A percentile compares a stretch with the other conserved stretches of the same genome.
Conservation (phyloP, 2,113 vertebrate species). For the Engystomops pustulosus region DNA sequence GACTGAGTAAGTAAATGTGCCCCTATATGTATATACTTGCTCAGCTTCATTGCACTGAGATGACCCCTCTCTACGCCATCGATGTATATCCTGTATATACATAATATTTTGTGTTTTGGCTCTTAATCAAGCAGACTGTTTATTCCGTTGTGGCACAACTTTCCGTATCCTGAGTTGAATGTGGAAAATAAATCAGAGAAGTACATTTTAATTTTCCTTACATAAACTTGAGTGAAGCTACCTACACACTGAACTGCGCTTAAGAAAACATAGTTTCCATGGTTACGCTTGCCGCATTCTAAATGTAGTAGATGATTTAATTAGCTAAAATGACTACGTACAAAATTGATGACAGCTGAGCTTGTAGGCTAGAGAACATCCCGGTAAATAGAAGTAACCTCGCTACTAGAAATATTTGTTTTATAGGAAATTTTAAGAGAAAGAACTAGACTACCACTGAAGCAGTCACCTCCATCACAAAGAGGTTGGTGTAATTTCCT, state of each 20-base stretch:
- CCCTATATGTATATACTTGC: no score
- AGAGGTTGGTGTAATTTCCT: neutral
- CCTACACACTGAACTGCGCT: slow-evolving; percentile 54
- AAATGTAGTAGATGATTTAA: slow-evolving; percentile 68
- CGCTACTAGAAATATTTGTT: neutral
- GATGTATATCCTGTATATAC: no score
- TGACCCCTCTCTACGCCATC: no score
- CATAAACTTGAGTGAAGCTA: slow-evolving; percentile 65
- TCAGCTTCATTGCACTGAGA: no score
- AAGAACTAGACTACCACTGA: neutral
- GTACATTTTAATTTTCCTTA: slow-evolving; percentile 38
- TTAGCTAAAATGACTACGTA: slow-evolving; percentile 64
- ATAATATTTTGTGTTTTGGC: neutral
- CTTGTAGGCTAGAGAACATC: slow-evolving; percentile 65
- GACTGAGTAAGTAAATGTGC: no score
- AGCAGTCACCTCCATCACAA: neutral
- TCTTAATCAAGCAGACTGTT: neutral
- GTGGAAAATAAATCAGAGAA: slow-evolving; percentile 30
- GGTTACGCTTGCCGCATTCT: slow-evolving; percentile 65
- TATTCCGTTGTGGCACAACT: neutral
- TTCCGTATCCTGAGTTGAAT: neutral
- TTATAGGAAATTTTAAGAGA: neutral
- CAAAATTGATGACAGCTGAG: slow-evolving; percentile 62
- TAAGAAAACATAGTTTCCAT: slow-evolving; percentile 68
- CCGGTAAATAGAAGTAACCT: slow-evolving; percentile 59